Percentiles rank a stretch among this genome's conserved stretches.
These are phyloP conservation scores for Microtus pennsylvanicus DNA, from an alignment of 2,113 vertebrate species.

Conservation along the genomic window DNA sequence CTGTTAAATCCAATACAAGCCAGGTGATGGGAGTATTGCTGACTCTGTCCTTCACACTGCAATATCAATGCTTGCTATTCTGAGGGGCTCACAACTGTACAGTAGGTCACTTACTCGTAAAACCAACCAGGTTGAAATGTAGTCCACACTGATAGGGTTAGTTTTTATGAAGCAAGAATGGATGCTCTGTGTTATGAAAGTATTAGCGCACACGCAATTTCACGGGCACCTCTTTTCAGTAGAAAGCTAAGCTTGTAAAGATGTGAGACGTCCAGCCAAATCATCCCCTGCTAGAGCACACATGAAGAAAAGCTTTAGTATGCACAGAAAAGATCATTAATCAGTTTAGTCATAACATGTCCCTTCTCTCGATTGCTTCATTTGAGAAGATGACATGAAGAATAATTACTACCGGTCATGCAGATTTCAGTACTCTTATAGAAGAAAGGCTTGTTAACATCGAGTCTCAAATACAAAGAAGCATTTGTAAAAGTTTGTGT, in stretches of 20 bases:
- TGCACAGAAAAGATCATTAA: conserved; percentile 49
- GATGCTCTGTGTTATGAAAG: not conserved
- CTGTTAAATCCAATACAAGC: conserved; percentile 25
- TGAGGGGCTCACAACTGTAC: rapidly evolving
- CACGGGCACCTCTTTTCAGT: not conserved
- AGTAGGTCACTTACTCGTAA: not conserved
- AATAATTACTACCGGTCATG: conserved; percentile 22
- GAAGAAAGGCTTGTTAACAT: conserved; percentile 10
- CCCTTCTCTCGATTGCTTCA: not conserved
- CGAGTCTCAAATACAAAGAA: not conserved
- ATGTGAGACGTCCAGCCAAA: not conserved
- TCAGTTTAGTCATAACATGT: conserved; percentile 21
- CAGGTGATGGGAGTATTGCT: conserved; percentile 52
- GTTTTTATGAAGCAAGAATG: not conserved
- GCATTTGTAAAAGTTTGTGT: conserved; percentile 31
- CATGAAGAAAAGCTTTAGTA: not conserved
- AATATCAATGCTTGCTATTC: conserved; percentile 39
- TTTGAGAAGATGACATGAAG: conserved; percentile 55
- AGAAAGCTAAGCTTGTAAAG: conserved; percentile 9
- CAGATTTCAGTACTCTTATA: conserved; percentile 20
- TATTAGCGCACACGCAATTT: not conserved
- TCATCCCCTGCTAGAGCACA: conserved; percentile 43
- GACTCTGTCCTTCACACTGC: conserved; percentile 59
- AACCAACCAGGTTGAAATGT: rapidly evolving
- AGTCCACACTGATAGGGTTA: not conserved